Percentiles rank a stretch among this genome's conserved stretches.
Conservation (phyloP, 2,888 invertebrate genomes). For the Parnassius smintheus region DNA sequence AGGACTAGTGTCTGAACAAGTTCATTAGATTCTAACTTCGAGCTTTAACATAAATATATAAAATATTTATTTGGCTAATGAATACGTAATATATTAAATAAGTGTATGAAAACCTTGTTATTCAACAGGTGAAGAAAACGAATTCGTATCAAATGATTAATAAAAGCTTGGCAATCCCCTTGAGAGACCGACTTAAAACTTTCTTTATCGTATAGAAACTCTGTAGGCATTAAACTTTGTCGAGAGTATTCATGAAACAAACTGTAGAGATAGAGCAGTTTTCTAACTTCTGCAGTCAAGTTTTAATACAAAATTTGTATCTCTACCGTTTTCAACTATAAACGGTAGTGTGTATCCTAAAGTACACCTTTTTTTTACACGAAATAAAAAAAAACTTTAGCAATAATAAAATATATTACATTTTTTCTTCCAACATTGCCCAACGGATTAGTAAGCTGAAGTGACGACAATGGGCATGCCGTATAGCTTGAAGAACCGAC, state of each 20-base stretch:
- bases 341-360: slow-evolving; percentile 1
- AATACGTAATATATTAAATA: too few relatives aligned
- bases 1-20: too few relatives aligned
- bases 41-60: background rate
- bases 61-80: too few relatives aligned
- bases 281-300: slow-evolving; percentile 35
- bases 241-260: slow-evolving; percentile 43
- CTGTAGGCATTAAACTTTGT: slow-evolving; percentile 44
- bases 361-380: too few relatives aligned
- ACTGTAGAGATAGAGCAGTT: slow-evolving; percentile 38
- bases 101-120: slow-evolving; percentile 27
- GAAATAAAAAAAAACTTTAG: too few relatives aligned
- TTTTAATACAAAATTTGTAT: slow-evolving; percentile 33
- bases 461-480: too few relatives aligned
- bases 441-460: too few relatives aligned
- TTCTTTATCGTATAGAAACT: slow-evolving; percentile 55
- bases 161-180: slow-evolving; percentile 37
- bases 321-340: slow-evolving; percentile 13
- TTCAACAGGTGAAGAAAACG: slow-evolving; percentile 38
- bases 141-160: slow-evolving; percentile 34
- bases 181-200: slow-evolving; percentile 41
- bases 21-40: background rate
- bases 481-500: too few relatives aligned
- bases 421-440: too few relatives aligned
- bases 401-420: too few relatives aligned